Evolutionary conservation across 2,888 invertebrate genomes (phyloP), one percentile per base, ranked within the genome.

Genomic region (Lithophane ornitopus): DNA sequence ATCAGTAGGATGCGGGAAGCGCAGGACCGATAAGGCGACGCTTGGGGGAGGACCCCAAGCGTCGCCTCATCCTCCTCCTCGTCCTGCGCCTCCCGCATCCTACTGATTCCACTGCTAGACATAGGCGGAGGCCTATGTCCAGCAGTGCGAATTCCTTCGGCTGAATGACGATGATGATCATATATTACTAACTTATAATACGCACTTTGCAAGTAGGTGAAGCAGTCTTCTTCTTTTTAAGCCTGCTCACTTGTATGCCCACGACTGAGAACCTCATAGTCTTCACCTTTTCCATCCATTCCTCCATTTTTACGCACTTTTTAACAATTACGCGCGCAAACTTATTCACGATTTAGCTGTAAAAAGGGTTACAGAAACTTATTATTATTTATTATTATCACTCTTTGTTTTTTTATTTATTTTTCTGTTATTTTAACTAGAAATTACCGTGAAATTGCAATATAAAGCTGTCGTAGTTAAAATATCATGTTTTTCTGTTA

Each of bases 141-240:
- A 74, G 41, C n/a, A 11, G 28, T 41, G 16, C n/a, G 19, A 58
- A 22, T 14, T 49, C 26, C 2, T 41, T 41, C 41, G 28, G 39
- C 28, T 22, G 26, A 28, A 49, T 49, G 26, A 11, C 19, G n/a
- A 52, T 12, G 12, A 6, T 14, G n/a, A 16, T 41, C 16, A 39
- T 14, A 19, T 22, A 56, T 12, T 11, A n/a, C 34, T 44, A 76
- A 81, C 71, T 81, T 61, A 19, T 19, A 49, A 49, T 49, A 88
- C 85, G 70, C 76, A 93, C 93, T 92, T 93, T 93, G 76, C 94
- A 93, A 58, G 92, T 91, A 7, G 89, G 88, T 1, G 88, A 84
- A 0, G 92, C 90, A 0, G 90, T 83, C 63, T 84, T 88, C 70
- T 83, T 89, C 78, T 86, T 85, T 59, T 89, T 88, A 2, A 90